Conservation (phyloP, 2,113 vertebrate species). For the Forbesichthys agassizii region DNA sequence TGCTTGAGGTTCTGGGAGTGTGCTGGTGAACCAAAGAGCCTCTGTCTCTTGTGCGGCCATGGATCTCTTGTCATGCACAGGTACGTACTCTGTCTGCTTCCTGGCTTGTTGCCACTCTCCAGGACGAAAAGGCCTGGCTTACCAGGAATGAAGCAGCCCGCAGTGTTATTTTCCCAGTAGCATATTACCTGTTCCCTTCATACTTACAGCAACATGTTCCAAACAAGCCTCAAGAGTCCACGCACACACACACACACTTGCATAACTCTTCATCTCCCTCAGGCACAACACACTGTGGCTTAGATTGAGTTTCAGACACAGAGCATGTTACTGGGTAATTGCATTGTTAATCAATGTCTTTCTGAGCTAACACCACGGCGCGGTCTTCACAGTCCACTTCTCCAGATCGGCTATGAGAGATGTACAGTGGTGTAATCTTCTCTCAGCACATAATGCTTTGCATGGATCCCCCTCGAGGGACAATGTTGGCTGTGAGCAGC, state of each 20-base stretch:
- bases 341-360: slow-evolving; percentile 81
- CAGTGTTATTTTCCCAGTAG: slow-evolving; percentile 38
- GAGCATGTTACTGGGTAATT: slow-evolving; percentile 78
- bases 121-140: slow-evolving; percentile 38
- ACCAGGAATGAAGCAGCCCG: slow-evolving; percentile 52
- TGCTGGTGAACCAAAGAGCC: slow-evolving; percentile 24
- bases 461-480: slow-evolving; percentile 35
- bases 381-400: slow-evolving; percentile 58
- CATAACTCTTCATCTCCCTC: slow-evolving; percentile 43
- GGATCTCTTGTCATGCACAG: slow-evolving; percentile 41
- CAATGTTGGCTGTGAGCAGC: slow-evolving; percentile 47
- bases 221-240: slow-evolving; percentile 49
- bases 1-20: slow-evolving; percentile 23
- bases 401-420: slow-evolving; percentile 64
- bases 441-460: slow-evolving; percentile 62
- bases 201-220: slow-evolving; percentile 45
- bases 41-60: slow-evolving; percentile 30
- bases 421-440: slow-evolving; percentile 69
- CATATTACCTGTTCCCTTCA: slow-evolving; percentile 27
- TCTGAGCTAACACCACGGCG: slow-evolving; percentile 66
- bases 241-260: slow-evolving; percentile 34
- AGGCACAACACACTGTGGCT: slow-evolving; percentile 57
- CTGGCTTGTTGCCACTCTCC: slow-evolving; percentile 44
- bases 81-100: slow-evolving; percentile 47
- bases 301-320: slow-evolving; percentile 76